Base-by-base conservation (phyloP, 2,888 invertebrate species). In the Cryptops parisi region DNA sequence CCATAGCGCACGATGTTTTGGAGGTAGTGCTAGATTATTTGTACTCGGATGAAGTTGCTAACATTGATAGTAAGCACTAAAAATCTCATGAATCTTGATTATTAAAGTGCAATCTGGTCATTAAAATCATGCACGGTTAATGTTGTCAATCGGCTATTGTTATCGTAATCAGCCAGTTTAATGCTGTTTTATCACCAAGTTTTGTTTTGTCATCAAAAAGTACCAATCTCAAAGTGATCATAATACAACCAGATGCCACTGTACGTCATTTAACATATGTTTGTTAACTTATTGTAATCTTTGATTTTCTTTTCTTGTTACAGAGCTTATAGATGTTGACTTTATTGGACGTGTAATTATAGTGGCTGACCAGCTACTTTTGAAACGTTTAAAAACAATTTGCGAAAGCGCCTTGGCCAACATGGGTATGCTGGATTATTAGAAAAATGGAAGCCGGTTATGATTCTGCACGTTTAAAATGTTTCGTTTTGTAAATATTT, bases 351-450 rank as follows among this genome's bases (percentile, higher is more conserved):
- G 82, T 64, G 74, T 86, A 64, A 72, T 89, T 23, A 77, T 84
- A 6, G 76, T 82, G 12, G 81, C 87, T 23, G 89, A 90, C 66
- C 87, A 88, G 63, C 75, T 87, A 27, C 78, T 89, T 58, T 77
- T 86, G 4, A 71, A 74, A 1, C 70, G 81, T 9, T 71, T 90
- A 9, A 78, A 81, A 59, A 79, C 82, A 65, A 75, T 82, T 68
- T 81, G 84, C 68, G 83, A 83, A 67, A 70, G 78, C 1, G 71
- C 80, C 0, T 67, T 86, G 27, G 73, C 78, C 0, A 75, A 76
- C 54, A 69, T 80, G 53, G 70, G 70, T 70, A 60, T 64, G 67
- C 64, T 33, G 25, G n/a, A 4, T 17, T n/a, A 44, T 24, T n/a
- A 15, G 12, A 22, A 2, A 6, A 39, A 38, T 45, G 38, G 17